Evolutionary conservation across 2,888 invertebrate species (phyloP), one percentile per base, ranked within the genome.

Genomic region (Drosophila diplacantha): DNA sequence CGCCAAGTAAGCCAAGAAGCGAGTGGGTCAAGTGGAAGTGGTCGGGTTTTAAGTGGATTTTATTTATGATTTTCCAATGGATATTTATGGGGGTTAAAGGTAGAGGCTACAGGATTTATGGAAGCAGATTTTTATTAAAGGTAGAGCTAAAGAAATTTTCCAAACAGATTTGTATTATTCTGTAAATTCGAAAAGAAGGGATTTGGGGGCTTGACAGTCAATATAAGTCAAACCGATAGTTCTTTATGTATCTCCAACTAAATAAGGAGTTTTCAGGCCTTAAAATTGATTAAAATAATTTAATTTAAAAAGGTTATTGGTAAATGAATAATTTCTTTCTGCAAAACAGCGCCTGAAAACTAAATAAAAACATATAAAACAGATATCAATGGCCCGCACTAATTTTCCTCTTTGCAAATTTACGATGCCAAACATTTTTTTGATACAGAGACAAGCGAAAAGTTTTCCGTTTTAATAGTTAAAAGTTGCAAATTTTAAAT

Each of bases 401-500:
- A 44, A 61, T 49, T 68, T 47, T 31, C 64, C 62, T 69, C 58
- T 43, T 35, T 22, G 35, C 35, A 63, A 79, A 79, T 79, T 75
- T 83, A 81, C 68, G 81, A 72, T 58, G 61, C 16, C 16, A 69
- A 60, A 62, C 62, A 67, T 63, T 67, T 71, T 71, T 69, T 46
- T 12, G 60, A 77, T 67, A 67, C 37, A 58, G 52, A 55, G 18
- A 59, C 34, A 34, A 41, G 29, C 22, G 43, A 57, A 43, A 69
- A 79, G 60, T 60, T 71, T 72, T 44, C 20, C 16, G 11, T 44
- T 78, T 83, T 83, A 75, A 85, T 80, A 75, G 72, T 69, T 66
- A 68, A 81, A 81, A 80, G 71, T 85, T 85, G 83, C 83, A 83
- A 85, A 85, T 85, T 73, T 69, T 18, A 18, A 56, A 52, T 41